phyloP scores from a whole-genome alignment of 2,888 invertebrate species.

The Leucania comma region DNA sequence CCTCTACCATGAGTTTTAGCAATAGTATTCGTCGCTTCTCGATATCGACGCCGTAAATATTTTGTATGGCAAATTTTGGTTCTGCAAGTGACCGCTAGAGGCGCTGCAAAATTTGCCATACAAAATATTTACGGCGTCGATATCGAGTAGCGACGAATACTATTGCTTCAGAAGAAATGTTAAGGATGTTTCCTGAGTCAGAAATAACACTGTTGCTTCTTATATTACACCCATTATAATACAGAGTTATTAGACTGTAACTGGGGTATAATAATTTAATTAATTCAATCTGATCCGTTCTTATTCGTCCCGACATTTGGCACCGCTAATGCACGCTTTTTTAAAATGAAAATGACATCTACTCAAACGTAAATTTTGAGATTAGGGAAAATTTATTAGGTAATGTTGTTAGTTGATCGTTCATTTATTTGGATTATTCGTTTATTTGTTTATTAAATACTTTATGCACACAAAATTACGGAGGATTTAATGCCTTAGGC shows the following conservation, averaged over 20 bases:
- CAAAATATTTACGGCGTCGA: no score
- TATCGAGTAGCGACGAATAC: no score
- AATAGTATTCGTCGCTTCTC: no score
- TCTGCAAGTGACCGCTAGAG: no score
- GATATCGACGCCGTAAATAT: no score
- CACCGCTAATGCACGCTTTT: neutral
- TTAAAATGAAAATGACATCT: neutral
- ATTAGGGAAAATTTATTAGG: neutral
- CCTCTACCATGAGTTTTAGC: no score
- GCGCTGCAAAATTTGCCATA: no score
- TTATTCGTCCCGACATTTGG: neutral
- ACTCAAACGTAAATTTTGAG: neutral
- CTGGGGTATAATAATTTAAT: neutral
- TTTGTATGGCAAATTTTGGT: no score
- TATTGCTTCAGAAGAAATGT: no score
- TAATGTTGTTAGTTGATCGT: neutral
- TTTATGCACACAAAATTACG: no score
- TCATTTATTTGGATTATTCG: neutral
- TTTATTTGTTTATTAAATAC: neutral
- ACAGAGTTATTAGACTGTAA: neutral
- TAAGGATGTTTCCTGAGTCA: neutral
- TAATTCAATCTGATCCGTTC: neutral
- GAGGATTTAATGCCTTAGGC: no score
- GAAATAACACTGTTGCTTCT: constrained; percentile 13
- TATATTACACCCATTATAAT: constrained; percentile 1